Conservation (phyloP, 2,797 vertebrate species). For the Cyprinodon diabolis region DNA sequence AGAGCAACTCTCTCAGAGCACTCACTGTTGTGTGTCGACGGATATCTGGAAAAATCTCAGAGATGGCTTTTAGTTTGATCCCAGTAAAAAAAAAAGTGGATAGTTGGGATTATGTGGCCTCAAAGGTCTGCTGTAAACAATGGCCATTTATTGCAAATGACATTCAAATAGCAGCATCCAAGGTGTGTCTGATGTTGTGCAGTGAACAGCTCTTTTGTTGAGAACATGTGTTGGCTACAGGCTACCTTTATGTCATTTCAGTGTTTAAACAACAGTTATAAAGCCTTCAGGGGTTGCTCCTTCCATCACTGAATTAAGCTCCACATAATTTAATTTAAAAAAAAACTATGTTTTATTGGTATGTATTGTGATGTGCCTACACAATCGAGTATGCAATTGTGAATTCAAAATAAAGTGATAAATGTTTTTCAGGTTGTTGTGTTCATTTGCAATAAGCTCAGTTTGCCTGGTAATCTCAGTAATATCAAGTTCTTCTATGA, state of each 20-base stretch:
- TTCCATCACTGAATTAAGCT: no score
- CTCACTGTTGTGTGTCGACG: slow-evolving; percentile 1
- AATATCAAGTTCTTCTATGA: neutral
- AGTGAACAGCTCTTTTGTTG: slow-evolving; percentile 29
- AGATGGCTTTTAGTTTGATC: slow-evolving; percentile 6
- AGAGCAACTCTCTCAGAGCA: slow-evolving; percentile 47
- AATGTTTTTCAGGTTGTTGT: neutral
- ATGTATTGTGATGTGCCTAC: no score
- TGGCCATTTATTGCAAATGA: slow-evolving; percentile 8
- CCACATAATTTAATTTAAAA: no score
- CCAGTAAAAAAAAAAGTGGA: slow-evolving; percentile 13
- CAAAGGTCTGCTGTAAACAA: slow-evolving; percentile 8
- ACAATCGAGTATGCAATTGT: neutral
- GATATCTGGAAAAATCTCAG: slow-evolving; percentile 5
- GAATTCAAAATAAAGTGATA: neutral
- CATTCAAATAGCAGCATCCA: slow-evolving; percentile 2
- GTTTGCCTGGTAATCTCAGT: neutral
- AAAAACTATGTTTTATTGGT: no score
- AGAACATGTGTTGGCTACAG: neutral
- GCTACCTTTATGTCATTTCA: neutral
- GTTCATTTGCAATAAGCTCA: neutral
- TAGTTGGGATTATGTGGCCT: slow-evolving; percentile 21
- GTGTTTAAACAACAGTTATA: slow-evolving; percentile 3
- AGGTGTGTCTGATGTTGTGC: slow-evolving; percentile 38
- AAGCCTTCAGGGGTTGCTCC: neutral